Conservation (phyloP, 2,888 invertebrate species). For the Petrolisthes manimaculis region DNA sequence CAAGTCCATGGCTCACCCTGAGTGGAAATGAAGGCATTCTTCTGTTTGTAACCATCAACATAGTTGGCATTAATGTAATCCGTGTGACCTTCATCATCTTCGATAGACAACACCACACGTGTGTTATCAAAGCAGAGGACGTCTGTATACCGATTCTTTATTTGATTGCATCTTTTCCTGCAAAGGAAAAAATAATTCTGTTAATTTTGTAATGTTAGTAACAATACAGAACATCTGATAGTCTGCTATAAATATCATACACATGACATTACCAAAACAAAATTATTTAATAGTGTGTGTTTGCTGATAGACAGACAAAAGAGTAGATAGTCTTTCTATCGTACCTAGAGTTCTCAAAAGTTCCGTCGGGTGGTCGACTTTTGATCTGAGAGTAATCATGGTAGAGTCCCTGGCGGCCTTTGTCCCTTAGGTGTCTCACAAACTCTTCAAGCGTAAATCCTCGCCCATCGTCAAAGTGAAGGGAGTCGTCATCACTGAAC, state of each 20-base stretch:
- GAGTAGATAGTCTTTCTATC: neutral
- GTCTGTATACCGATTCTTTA: constrained; percentile 84
- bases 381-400: constrained; percentile 92
- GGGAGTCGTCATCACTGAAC: constrained; percentile 86
- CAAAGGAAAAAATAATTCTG: neutral
- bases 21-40: constrained; percentile 96
- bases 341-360: constrained; percentile 88
- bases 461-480: constrained; percentile 67
- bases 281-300: too few species aligned
- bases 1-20: constrained; percentile 78
- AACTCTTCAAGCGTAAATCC: constrained; percentile 80
- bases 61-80: constrained; percentile 99
- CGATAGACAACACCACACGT: constrained; percentile 85
- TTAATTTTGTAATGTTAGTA: neutral
- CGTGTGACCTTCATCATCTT: constrained; percentile 78
- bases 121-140: constrained; percentile 96
- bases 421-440: constrained; percentile 80
- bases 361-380: constrained; percentile 84
- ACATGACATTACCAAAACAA: too few species aligned
- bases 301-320: too few species aligned
- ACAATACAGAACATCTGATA: neutral
- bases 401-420: constrained; percentile 84
- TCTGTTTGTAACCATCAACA: constrained; percentile 97
- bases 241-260: too few species aligned
- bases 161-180: constrained; percentile 67